Conservation (phyloP, 2,888 invertebrate genomes). For the Aphodius sticticus region DNA sequence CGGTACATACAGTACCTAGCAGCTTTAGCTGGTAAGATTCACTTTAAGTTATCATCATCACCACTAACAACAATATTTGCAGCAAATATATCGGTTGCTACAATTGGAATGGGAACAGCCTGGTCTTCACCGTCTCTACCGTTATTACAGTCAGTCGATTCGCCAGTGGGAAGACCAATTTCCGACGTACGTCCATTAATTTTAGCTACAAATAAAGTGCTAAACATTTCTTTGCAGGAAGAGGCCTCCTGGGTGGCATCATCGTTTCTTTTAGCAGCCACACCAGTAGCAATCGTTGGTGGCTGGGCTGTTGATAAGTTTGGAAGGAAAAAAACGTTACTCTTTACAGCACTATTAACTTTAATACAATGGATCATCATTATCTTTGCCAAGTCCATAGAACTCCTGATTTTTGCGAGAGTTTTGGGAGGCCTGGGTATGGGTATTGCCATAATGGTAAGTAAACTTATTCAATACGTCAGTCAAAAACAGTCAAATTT, state of each 20-base stretch:
- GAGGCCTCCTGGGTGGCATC: slow-evolving; percentile 27
- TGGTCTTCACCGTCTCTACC: slow-evolving; percentile 45
- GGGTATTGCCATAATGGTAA: slow-evolving; percentile 62
- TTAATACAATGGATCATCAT: slow-evolving; percentile 62
- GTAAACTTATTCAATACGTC: not conserved
- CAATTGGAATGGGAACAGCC: slow-evolving; percentile 36
- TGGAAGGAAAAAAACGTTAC: slow-evolving; percentile 65
- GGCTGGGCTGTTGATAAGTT: slow-evolving; percentile 65
- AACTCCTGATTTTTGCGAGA: slow-evolving; percentile 67
- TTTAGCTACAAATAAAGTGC: not conserved
- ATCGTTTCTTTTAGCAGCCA: not conserved
- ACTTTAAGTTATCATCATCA: not conserved
- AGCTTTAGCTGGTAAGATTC: slow-evolving; percentile 39
- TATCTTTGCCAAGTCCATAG: slow-evolving; percentile 48
- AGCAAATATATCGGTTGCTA: slow-evolving; percentile 35
- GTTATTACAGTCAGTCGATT: slow-evolving; percentile 39
- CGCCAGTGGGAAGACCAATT: slow-evolving; percentile 41
- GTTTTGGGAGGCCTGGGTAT: slow-evolving; percentile 74
- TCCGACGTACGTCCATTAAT: slow-evolving; percentile 31
- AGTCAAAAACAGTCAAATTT: slow-evolving; percentile 35
- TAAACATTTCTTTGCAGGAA: slow-evolving; percentile 14
- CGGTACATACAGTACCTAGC: slow-evolving; percentile 40
- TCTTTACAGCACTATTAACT: slow-evolving; percentile 63
- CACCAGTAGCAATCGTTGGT: slow-evolving; percentile 51
- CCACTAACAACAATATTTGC: not conserved